Conservation (phyloP, 2,888 invertebrate species). For the Lasioglossum figueresi region DNA sequence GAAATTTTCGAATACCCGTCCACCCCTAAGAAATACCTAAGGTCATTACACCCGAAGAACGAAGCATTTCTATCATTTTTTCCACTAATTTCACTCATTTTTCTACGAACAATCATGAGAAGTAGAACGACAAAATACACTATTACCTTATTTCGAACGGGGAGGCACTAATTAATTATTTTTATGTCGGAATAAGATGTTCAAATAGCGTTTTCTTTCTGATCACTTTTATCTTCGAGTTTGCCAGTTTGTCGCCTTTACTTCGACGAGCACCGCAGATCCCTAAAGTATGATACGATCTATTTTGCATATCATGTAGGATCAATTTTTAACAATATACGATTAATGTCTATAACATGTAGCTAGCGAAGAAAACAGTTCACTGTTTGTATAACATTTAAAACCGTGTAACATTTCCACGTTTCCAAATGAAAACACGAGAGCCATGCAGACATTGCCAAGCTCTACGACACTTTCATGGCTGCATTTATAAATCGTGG, state of each 20-base stretch:
- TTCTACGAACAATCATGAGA: not conserved
- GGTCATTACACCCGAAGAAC: too few species aligned
- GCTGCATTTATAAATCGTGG: not conserved
- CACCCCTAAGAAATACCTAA: too few species aligned
- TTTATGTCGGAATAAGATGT: not conserved
- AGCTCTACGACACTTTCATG: not conserved
- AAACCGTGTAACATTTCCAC: constrained; percentile 8
- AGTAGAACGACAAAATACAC: not conserved
- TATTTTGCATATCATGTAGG: not conserved
- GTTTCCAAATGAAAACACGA: constrained; percentile 3
- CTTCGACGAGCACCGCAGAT: not conserved
- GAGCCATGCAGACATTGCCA: not conserved
- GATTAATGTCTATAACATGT: constrained; percentile 3
- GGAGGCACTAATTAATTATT: not conserved
- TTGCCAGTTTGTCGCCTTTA: not conserved
- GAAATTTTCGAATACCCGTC: too few species aligned
- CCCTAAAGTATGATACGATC: constrained; percentile 9
- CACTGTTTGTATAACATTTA: not conserved
- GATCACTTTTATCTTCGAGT: not conserved
- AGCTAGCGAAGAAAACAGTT: constrained; percentile 10
- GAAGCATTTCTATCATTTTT: too few species aligned
- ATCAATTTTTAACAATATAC: constrained; percentile 20
- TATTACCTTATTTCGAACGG: too few species aligned
- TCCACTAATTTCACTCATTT: not conserved
- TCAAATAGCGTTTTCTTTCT: not conserved